Percentiles rank a stretch among this genome's conserved stretches.
phyloP scores from a whole-genome alignment of 2,888 invertebrate species.

The Dastarcus helophoroides region DNA sequence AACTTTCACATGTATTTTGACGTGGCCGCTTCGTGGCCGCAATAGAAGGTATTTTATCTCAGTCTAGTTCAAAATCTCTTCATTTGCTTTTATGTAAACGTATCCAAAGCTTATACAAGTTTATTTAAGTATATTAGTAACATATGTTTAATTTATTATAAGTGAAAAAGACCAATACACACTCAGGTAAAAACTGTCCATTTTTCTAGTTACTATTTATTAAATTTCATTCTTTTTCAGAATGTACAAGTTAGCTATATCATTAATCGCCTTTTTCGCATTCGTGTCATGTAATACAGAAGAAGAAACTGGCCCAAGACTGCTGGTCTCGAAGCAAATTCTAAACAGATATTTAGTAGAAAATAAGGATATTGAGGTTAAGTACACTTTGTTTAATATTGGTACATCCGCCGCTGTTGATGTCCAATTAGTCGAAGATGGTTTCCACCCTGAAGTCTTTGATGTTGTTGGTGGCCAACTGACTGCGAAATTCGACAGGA shows the following conservation, averaged over 20 bases:
- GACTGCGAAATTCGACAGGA: conserved; percentile 71
- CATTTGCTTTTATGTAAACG: too few relatives aligned
- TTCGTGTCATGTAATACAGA: conserved; percentile 43
- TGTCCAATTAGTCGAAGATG: conserved; percentile 78
- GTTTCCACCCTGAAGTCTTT: conserved; percentile 88
- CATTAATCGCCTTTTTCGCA: conserved; percentile 17
- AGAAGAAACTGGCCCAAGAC: conserved; percentile 65
- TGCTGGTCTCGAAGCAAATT: conserved; percentile 87
- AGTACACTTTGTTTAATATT: conserved; percentile 89
- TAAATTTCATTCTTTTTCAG: conserved; percentile 11
- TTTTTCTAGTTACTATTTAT: too few relatives aligned
- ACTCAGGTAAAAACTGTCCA: too few relatives aligned
- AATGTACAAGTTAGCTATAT: conserved; percentile 18
- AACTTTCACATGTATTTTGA: too few relatives aligned
- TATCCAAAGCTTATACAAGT: too few relatives aligned
- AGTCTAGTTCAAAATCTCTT: too few relatives aligned
- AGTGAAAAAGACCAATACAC: too few relatives aligned
- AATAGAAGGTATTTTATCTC: too few relatives aligned
- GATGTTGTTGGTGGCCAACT: conserved; percentile 79
- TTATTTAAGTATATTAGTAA: too few relatives aligned
- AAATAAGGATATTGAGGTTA: conserved; percentile 89
- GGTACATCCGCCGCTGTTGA: conserved; percentile 84
- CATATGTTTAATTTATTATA: too few relatives aligned
- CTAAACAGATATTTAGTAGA: conserved; percentile 94
- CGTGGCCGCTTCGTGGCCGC: too few relatives aligned